A percentile compares a stretch with the other conserved stretches of the same genome.
These are phyloP conservation scores for Mimumesa dahlbomi DNA, from an alignment of 2,888 invertebrate species.

Conservation along the genomic window DNA sequence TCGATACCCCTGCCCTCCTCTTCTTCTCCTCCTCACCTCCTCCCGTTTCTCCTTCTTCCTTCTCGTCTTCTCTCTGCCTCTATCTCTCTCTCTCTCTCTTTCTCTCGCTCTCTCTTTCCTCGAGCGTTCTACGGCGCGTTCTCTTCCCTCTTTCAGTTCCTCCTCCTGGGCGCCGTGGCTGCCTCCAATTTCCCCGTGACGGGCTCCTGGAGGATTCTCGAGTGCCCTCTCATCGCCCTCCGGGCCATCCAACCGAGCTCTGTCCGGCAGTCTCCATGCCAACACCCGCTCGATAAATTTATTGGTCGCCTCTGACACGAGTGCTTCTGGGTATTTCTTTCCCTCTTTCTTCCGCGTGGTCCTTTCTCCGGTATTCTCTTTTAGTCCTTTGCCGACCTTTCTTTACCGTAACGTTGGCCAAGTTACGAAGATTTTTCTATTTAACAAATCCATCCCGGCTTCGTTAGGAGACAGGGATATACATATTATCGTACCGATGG, in stretches of 20 bases:
- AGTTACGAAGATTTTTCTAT: too few species aligned
- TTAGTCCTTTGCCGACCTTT: too few species aligned
- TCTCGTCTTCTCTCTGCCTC: conserved; percentile 28
- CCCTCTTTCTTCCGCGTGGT: conserved; percentile 26
- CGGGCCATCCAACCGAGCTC: conserved; percentile 77
- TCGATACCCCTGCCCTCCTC: conserved; percentile 73
- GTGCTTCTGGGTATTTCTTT: conserved; percentile 59
- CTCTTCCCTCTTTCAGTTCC: conserved; percentile 35
- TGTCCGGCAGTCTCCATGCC: conserved; percentile 80
- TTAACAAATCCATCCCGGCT: too few species aligned
- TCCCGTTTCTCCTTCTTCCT: conserved; percentile 41
- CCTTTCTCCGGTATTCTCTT: too few species aligned
- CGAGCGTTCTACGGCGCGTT: conserved; percentile 41
- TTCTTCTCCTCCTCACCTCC: conserved; percentile 49
- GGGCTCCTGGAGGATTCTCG: conserved; percentile 79
- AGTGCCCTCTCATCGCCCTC: conserved; percentile 78
- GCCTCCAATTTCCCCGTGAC: conserved; percentile 78
- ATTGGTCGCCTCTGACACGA: conserved; percentile 78
- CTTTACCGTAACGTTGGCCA: too few species aligned
- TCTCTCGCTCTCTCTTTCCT: conserved; percentile 26
- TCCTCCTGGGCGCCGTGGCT: conserved; percentile 63
- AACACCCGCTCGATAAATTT: conserved; percentile 80
- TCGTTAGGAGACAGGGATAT: too few species aligned
- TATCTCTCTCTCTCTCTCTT: conserved; percentile 8
- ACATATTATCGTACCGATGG: too few species aligned